Conservation (phyloP, 2,113 vertebrate genomes). For the Equus quagga region DNA sequence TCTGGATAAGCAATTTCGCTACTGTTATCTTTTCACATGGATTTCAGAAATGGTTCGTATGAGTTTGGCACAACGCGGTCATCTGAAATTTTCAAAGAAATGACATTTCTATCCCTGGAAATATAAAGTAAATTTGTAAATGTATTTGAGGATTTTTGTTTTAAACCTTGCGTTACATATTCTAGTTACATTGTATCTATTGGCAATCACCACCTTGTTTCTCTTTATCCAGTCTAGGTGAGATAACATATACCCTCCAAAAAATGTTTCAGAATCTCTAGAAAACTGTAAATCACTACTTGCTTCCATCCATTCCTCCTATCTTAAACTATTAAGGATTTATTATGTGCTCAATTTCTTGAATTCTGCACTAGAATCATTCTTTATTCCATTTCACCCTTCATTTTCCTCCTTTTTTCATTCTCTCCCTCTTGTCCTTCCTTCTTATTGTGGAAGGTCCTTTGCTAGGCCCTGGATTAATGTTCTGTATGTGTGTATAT, state of each 20-base stretch:
- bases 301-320: background rate
- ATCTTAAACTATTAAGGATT: slow-evolving; percentile 38
- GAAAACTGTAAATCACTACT: background rate
- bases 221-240: background rate
- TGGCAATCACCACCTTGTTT: slow-evolving; percentile 39
- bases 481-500: background rate
- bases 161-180: slow-evolving; percentile 40
- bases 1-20: slow-evolving; percentile 48
- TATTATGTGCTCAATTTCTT: background rate
- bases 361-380: background rate
- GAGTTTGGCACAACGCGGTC: background rate
- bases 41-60: slow-evolving; percentile 10
- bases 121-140: slow-evolving; percentile 25
- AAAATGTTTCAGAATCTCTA: background rate
- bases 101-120: slow-evolving; percentile 7
- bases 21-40: slow-evolving; percentile 18
- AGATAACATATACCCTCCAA: background rate
- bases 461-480: background rate
- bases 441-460: background rate
- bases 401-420: background rate
- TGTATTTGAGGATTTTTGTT: slow-evolving; percentile 17
- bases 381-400: background rate
- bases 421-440: background rate
- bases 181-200: background rate
- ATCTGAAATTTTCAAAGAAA: slow-evolving; percentile 35